These are phyloP conservation scores for Eumerus sabulonum DNA, from an alignment of 2,888 invertebrate genomes.

Conservation along the genomic window DNA sequence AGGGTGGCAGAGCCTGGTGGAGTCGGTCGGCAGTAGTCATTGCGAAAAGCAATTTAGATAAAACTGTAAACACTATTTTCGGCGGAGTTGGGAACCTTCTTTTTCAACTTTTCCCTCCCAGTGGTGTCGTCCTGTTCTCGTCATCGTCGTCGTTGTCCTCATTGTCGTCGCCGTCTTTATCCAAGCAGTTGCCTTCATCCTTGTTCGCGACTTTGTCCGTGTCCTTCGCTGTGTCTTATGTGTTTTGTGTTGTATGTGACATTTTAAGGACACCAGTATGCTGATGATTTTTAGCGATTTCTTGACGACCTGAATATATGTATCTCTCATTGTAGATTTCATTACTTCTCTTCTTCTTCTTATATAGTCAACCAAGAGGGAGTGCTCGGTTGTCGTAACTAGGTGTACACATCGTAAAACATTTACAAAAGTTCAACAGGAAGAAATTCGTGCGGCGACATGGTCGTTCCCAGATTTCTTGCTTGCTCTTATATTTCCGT, in stretches of 20 bases:
- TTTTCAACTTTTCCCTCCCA: neutral
- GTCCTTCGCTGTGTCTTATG: slow-evolving; percentile 1
- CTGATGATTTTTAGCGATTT: slow-evolving; percentile 60
- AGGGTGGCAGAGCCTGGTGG: neutral
- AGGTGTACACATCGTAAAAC: slow-evolving; percentile 63
- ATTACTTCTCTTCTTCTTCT: no score
- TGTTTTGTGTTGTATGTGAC: slow-evolving; percentile 1
- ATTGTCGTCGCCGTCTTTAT: no score
- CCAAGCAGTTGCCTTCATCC: no score
- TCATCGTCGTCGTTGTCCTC: neutral
- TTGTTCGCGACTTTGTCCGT: no score
- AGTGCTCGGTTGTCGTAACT: slow-evolving; percentile 25
- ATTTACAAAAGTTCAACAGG: slow-evolving; percentile 54
- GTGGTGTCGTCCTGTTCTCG: neutral
- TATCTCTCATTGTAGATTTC: neutral
- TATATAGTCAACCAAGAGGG: no score
- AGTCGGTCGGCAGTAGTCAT: slow-evolving; percentile 26
- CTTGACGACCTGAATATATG: slow-evolving; percentile 48
- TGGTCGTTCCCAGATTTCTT: slow-evolving; percentile 5
- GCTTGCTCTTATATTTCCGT: slow-evolving; percentile 25
- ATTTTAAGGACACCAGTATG: neutral
- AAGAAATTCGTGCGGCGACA: slow-evolving; percentile 11
- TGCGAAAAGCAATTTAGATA: slow-evolving; percentile 58
- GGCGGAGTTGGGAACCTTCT: slow-evolving; percentile 23
- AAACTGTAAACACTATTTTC: slow-evolving; percentile 51